Conservation (phyloP, 2,888 invertebrate species). For the Scrobipalpa atriplicella region DNA sequence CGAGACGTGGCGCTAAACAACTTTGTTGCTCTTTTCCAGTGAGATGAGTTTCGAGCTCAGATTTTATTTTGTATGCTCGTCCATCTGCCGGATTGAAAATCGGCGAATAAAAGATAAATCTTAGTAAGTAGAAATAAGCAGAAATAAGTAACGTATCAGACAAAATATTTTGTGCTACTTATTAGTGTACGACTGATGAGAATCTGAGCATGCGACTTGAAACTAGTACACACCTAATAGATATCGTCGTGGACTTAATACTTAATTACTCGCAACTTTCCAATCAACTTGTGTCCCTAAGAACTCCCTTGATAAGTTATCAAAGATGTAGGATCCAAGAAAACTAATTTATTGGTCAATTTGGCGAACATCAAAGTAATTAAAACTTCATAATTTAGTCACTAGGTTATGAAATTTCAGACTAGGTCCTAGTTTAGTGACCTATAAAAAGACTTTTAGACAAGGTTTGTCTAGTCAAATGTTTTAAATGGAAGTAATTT, state of each 20-base stretch:
- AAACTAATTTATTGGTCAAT: background rate
- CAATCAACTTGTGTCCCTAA: background rate
- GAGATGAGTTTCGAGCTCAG: constrained; percentile 20
- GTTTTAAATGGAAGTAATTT: background rate
- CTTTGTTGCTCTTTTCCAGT: constrained; percentile 25
- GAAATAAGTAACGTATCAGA: too few relatives aligned
- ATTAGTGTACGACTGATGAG: too few relatives aligned
- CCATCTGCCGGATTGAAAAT: background rate
- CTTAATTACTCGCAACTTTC: background rate
- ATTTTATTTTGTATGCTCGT: constrained; percentile 27
- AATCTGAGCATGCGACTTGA: too few relatives aligned
- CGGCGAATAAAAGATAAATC: background rate
- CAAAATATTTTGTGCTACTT: too few relatives aligned
- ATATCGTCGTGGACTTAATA: too few relatives aligned
- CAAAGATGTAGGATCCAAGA: background rate
- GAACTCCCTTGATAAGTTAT: background rate
- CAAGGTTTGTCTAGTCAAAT: background rate
- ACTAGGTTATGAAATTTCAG: background rate
- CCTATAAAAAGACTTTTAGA: background rate
- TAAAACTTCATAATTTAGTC: background rate
- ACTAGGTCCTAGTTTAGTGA: too few relatives aligned
- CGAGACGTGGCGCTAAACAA: constrained; percentile 30
- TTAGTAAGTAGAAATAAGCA: too few relatives aligned
- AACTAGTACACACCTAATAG: too few relatives aligned
- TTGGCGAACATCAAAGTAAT: background rate